phyloP scores from a whole-genome alignment of 2,888 invertebrate species.

The Limnephilus auricula region DNA sequence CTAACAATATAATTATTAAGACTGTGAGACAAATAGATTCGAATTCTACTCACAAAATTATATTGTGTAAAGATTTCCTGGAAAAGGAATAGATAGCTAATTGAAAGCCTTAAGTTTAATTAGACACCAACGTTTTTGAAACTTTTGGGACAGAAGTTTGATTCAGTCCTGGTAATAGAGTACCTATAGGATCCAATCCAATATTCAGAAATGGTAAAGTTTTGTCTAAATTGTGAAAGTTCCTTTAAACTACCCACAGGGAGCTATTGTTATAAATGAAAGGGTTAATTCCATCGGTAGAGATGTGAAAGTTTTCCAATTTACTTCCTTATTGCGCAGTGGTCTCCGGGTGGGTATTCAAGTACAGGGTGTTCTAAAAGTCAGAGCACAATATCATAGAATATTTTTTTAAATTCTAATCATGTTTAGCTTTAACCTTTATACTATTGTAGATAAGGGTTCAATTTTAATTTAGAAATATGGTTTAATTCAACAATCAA shows the following conservation, averaged over 20 bases:
- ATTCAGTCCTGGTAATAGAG: neutral
- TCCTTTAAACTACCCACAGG: conserved; percentile 22
- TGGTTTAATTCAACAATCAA: too few species aligned
- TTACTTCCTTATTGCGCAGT: conserved; percentile 52
- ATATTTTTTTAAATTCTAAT: neutral
- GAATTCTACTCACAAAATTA: neutral
- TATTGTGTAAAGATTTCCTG: neutral
- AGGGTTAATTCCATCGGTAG: conserved; percentile 50
- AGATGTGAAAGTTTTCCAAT: conserved; percentile 56
- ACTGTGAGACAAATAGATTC: neutral
- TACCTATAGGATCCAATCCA: neutral
- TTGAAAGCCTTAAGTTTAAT: neutral
- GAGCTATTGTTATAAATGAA: conserved; percentile 48
- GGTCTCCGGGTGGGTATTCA: neutral
- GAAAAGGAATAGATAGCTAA: neutral
- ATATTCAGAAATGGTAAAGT: neutral
- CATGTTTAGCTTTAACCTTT: neutral
- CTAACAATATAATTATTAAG: neutral
- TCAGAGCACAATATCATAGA: neutral
- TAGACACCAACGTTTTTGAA: neutral
- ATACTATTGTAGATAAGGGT: too few species aligned
- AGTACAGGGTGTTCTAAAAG: neutral
- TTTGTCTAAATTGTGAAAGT: conserved; percentile 34
- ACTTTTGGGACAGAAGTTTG: neutral
- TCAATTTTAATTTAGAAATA: too few species aligned